Evolutionary conservation across 2,888 invertebrate species (phyloP), one percentile per base, ranked within the genome.

Genomic region (Baccha elongata): DNA sequence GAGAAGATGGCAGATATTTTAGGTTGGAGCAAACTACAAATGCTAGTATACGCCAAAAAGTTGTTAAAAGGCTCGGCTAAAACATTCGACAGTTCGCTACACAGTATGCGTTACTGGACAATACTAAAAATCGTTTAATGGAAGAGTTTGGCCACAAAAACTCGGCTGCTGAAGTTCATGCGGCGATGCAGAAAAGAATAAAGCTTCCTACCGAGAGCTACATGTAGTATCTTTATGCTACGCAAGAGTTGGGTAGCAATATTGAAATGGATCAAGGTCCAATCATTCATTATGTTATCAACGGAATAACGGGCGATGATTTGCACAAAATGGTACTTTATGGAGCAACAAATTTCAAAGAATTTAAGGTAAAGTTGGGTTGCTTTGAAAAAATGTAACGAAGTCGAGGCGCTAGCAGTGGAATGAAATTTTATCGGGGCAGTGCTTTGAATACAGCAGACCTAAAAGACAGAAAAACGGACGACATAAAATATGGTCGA

Each of bases 191-290:
- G 19, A 44, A 44, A 44, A 19, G 19, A 10, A 40, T 19, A 44
- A 44, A 37, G n/a, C 11, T 44, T 11, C 44, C 44, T 19, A 44
- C 44, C 1, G 44, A 19, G 44, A 44, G 44, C 44, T 44, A 19
- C 19, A 17, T 17, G 11, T 11, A 44, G 19, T 44, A 44, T 44
- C 19, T 44, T 1, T 44, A 44, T 13, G 10, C 44, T 19, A 44
- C 19, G 44, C 40, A 42, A 17, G 40, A 17, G 8, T 17, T 17
- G 17, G 44, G 44, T 19, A 44, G 44, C 10, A 44, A 44, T 44
- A 44, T 44, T 11, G 11, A 44, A 11, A 19, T 19, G 44, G 44
- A 44, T 19, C 19, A 10, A 3, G 44, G 11, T 19, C 19, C 44
- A 44, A 8, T 42, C 15, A 42, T 42, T 17, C 42, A 42, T 17